phyloP scores from a whole-genome alignment of 2,888 invertebrate genomes.

The Phengaris alcon region DNA sequence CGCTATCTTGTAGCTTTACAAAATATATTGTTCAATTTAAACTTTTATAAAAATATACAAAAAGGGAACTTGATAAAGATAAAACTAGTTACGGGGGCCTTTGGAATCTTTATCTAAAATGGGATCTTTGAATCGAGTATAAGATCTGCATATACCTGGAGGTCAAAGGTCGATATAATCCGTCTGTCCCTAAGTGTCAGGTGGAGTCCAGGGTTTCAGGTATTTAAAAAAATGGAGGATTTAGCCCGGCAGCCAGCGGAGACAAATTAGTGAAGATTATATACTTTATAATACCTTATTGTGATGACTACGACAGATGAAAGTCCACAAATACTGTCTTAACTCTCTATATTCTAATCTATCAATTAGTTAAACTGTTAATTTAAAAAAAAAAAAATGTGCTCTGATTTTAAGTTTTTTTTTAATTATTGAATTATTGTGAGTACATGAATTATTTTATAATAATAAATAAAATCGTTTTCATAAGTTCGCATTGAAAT shows the following conservation, averaged over 20 bases:
- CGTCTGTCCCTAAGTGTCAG: neutral
- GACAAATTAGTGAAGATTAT: neutral
- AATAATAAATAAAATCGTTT: no score
- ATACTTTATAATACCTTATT: neutral
- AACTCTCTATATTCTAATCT: neutral
- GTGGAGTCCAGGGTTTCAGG: neutral
- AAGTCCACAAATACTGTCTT: neutral
- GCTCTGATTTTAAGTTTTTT: no score
- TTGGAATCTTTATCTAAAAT: neutral
- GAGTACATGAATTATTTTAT: no score
- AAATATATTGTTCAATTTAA: conserved; percentile 15
- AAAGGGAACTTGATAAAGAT: neutral
- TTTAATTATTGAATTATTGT: no score
- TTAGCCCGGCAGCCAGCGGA: neutral
- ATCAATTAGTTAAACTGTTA: neutral
- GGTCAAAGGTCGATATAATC: neutral
- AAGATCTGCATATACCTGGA: conserved; percentile 1
- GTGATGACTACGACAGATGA: neutral
- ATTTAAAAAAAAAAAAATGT: neutral
- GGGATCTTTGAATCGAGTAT: neutral
- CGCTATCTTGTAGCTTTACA: neutral
- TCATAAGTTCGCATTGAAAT: no score
- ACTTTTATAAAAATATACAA: conserved; percentile 17
- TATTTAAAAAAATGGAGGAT: no score
- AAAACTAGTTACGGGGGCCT: neutral